These are phyloP conservation scores for Anniella stebbinsi DNA, from an alignment of 2,797 vertebrate genomes.

Conservation along the genomic window DNA sequence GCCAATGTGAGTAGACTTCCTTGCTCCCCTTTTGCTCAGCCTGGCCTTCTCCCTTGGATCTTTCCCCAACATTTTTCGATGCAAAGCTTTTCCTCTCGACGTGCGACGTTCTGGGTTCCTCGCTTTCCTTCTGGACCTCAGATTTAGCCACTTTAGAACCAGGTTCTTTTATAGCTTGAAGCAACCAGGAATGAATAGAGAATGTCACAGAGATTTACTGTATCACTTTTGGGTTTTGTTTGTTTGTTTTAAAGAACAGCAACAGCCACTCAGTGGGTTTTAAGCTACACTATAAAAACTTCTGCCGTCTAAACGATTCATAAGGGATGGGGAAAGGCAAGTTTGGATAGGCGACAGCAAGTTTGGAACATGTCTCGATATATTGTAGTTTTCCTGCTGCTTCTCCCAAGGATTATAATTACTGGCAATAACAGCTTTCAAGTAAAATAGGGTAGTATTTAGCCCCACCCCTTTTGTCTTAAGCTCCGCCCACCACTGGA, in stretches of 20 bases:
- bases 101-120: slow-evolving; percentile 43
- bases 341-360: not conserved
- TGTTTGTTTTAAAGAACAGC: no score
- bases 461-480: no score
- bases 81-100: slow-evolving; percentile 40
- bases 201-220: not conserved
- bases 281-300: not conserved
- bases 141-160: slow-evolving; percentile 72
- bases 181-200: slow-evolving; percentile 5
- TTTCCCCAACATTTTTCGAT: slow-evolving; percentile 65
- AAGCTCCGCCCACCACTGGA: no score
- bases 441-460: no score
- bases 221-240: no score
- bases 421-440: no score
- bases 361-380: not conserved
- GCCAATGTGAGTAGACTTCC: slow-evolving; percentile 81
- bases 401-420: no score
- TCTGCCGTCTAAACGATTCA: not conserved
- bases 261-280: not conserved
- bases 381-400: not conserved
- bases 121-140: slow-evolving; percentile 43
- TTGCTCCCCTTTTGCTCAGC: slow-evolving; percentile 57
- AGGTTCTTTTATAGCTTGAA: slow-evolving; percentile 70
- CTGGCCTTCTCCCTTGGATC: slow-evolving; percentile 63
- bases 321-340: not conserved